phyloP scores from a whole-genome alignment of 2,113 vertebrate genomes.

The Rhinolophus ferrumequinum region DNA sequence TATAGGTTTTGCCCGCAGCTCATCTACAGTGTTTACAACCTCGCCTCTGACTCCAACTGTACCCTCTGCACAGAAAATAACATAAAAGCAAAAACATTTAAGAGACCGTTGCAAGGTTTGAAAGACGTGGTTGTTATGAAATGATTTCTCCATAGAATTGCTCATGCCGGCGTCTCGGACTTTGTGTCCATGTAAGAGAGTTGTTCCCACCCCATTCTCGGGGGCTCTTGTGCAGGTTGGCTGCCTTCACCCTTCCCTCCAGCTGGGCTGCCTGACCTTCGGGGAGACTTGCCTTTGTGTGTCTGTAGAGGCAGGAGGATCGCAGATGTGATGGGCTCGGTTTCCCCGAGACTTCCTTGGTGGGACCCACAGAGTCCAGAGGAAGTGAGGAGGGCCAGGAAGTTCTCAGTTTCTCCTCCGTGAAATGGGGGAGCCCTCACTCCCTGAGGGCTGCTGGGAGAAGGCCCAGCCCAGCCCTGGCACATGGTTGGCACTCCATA shows the following conservation, averaged over 20 bases:
- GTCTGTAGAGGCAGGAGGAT: background rate
- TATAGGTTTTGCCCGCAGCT: background rate
- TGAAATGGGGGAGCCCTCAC: fast-evolving
- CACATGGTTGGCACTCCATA: fast-evolving
- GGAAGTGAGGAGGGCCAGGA: background rate
- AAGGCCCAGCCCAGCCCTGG: background rate
- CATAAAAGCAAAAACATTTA: background rate
- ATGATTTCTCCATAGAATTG: background rate
- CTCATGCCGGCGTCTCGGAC: background rate
- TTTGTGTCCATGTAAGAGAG: fast-evolving
- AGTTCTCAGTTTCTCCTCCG: fast-evolving
- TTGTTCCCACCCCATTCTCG: fast-evolving
- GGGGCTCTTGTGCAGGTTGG: background rate
- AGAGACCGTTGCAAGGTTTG: background rate
- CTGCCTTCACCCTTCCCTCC: background rate
- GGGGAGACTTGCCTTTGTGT: background rate
- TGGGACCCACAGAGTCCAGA: background rate
- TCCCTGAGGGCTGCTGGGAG: background rate
- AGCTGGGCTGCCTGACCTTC: background rate
- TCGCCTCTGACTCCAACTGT: background rate
- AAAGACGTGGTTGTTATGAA: background rate
- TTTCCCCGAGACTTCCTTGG: background rate
- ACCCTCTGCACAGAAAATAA: background rate
- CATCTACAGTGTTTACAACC: background rate
- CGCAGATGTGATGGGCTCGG: fast-evolving